These are phyloP conservation scores for Chaetodon trifascialis DNA, from an alignment of 2,113 vertebrate genomes.

Conservation along the genomic window DNA sequence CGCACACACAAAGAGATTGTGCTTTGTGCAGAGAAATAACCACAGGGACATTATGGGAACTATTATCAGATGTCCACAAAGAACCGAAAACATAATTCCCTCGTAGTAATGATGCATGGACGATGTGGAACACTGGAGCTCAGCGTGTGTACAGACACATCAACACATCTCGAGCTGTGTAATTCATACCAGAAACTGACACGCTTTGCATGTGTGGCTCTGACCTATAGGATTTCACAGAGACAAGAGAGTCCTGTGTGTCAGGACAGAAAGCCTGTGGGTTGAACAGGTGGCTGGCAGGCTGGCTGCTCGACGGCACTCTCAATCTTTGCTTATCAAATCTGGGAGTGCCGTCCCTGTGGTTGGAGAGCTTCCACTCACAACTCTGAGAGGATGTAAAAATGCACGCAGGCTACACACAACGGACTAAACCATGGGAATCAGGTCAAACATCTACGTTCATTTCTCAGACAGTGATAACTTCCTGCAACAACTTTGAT, in stretches of 20 bases:
- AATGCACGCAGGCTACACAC: background rate
- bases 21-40: constrained; percentile 28
- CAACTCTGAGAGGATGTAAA: constrained; percentile 16
- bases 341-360: constrained; percentile 63
- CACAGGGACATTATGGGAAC: constrained; percentile 53
- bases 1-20: background rate
- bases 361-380: constrained; percentile 47
- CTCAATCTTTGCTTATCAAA: constrained; percentile 73
- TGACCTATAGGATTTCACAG: constrained; percentile 71
- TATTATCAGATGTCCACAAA: constrained; percentile 59
- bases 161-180: constrained; percentile 56
- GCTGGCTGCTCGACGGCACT: constrained; percentile 48
- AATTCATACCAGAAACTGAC: constrained; percentile 67
- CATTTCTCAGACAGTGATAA: background rate
- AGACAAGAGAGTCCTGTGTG: constrained; percentile 67
- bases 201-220: constrained; percentile 62
- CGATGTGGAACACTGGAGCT: constrained; percentile 64
- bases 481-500: background rate
- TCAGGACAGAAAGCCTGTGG: constrained; percentile 41
- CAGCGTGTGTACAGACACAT: constrained; percentile 36
- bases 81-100: constrained; percentile 70
- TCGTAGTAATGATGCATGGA: constrained; percentile 72
- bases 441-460: background rate
- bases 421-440: background rate
- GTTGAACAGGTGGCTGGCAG: constrained; percentile 72